Base-by-base conservation (phyloP, 2,888 invertebrate genomes). In the Thera obeliscata region DNA sequence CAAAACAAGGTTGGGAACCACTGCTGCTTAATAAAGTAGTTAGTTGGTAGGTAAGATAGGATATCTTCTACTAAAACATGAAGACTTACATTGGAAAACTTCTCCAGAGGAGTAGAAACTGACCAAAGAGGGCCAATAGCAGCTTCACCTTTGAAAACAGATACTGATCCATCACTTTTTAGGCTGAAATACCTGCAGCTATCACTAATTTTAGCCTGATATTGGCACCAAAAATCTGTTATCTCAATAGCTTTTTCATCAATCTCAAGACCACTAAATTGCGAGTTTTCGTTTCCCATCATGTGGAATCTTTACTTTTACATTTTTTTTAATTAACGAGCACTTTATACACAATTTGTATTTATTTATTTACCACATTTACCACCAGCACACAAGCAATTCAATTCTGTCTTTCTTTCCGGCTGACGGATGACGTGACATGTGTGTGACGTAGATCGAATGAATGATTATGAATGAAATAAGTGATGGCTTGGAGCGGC, bases 261-360 rank as follows among this genome's bases (percentile, higher is more conserved):
- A 72, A 97, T 95, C 87, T 96, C 95, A 62, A 97, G 89, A 46
- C 96, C 97, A 81, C 94, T 95, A 71, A 97, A 89, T 74, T 95
- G 95, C 67, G 96, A 96, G 78, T 94, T 94, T 83, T 97, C 97
- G 88, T 96, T 97, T 71, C 97, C 97, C 97, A 97, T 97, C 81
- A 85, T 87, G 75, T 66, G 64, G 67, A 64, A 36, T 69, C n/a
- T 60, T 59, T 66, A 22, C 6, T 63, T 52, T 58, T 49, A 70
- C 61, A 62, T 70, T 49, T 65, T 69, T 43, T 43, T 43, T 7
- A 7, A 3, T 5, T 38, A 6, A 3, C 38, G 38, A 6, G 38
- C 38, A 6, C 38, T 38, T 5, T 38, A 6, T 3, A 46, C 43
- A 2, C 43, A 46, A 46, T 46, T 46, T 46, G 8, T 2, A 46